Evolutionary conservation across 2,113 vertebrate genomes (phyloP).

Genomic region (Bucco capensis): DNA sequence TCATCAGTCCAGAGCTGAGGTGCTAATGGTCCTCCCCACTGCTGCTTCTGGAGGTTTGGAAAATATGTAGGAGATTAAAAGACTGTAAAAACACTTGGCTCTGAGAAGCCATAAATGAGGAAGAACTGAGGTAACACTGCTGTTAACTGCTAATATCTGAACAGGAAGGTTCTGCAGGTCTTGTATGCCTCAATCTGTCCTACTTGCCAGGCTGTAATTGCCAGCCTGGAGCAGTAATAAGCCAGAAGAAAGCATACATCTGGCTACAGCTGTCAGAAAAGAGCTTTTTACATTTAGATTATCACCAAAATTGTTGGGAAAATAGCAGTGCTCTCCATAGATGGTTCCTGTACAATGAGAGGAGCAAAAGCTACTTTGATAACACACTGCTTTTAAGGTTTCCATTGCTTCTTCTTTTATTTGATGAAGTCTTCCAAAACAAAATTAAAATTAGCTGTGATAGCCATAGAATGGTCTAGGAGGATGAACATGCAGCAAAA

Average conservation of each 20-base stretch:
- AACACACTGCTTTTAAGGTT: neutral
- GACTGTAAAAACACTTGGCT: neutral
- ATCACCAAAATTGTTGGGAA: neutral
- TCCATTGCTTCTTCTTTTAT: neutral
- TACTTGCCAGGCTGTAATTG: neutral
- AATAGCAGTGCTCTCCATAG: neutral
- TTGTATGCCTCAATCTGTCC: neutral
- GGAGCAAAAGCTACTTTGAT: neutral
- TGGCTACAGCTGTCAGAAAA: neutral
- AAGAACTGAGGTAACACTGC: neutral
- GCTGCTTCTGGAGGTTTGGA: neutral
- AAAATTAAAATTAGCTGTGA: neutral
- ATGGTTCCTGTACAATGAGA: fast-evolving
- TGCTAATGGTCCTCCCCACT: neutral
- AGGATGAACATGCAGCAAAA: fast-evolving
- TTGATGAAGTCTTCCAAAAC: neutral
- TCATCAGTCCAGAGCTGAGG: neutral
- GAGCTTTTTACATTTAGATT: neutral
- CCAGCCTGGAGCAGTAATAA: neutral
- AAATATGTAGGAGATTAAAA: neutral
- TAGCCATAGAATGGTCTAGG: neutral
- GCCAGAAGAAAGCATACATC: neutral
- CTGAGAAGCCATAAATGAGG: neutral
- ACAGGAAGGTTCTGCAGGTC: neutral
- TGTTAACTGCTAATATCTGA: neutral